These are phyloP conservation scores for Butorides virescens DNA, from an alignment of 2,113 vertebrate species.

Conservation along the genomic window DNA sequence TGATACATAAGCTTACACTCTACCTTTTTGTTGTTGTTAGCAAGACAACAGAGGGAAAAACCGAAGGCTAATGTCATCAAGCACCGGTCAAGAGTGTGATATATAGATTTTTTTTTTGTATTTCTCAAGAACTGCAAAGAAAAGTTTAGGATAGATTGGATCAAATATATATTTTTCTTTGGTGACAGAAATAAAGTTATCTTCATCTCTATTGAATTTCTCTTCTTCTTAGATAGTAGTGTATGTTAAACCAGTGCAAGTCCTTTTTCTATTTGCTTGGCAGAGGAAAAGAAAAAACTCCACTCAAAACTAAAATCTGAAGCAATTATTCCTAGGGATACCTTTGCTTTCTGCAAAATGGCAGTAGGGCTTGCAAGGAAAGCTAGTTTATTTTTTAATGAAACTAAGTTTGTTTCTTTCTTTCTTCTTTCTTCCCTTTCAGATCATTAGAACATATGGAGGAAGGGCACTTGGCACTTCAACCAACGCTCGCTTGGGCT, in stretches of 20 bases:
- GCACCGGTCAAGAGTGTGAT: neutral
- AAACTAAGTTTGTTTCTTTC: neutral
- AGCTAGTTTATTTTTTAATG: neutral
- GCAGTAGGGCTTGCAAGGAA: neutral
- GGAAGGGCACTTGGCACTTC: neutral
- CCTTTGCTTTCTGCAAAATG: neutral
- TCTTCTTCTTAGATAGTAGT: neutral
- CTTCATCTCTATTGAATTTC: constrained; percentile 46
- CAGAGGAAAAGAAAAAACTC: constrained; percentile 1
- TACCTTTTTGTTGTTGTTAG: constrained; percentile 27
- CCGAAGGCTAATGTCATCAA: neutral
- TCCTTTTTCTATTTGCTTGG: constrained; percentile 20
- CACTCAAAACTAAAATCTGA: constrained; percentile 12
- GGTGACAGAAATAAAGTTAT: constrained; percentile 22
- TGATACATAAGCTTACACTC: neutral
- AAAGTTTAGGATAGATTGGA: constrained; percentile 33
- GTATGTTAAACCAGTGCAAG: constrained; percentile 29
- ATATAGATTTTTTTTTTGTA: neutral
- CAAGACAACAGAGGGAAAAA: constrained; percentile 37
- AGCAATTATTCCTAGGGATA: constrained; percentile 35
- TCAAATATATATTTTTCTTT: constrained; percentile 35
- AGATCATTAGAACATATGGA: neutral
- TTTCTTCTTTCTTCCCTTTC: neutral
- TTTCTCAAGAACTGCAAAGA: constrained; percentile 15
- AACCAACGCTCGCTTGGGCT: neutral